A percentile compares a stretch with the other conserved stretches of the same genome.
Evolutionary conservation across 2,888 invertebrate species (phyloP).

Genomic region (Agonum fuliginosum): DNA sequence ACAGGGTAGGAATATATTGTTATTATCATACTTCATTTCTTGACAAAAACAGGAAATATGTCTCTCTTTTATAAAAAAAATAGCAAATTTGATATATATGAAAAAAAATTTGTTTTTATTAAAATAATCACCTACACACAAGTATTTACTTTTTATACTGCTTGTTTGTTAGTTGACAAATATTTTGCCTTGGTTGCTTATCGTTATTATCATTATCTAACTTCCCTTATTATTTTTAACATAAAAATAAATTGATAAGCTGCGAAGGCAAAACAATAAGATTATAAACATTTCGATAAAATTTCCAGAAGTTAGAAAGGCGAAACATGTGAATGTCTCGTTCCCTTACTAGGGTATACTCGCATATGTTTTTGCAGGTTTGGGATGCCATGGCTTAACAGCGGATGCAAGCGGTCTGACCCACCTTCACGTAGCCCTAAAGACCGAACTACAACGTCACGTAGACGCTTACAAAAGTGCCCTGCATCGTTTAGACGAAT

Average conservation of each 20-base stretch:
- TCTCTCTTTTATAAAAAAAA: conserved; percentile 13
- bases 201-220: neutral
- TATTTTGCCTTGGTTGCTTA: neutral
- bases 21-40: neutral
- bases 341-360: conserved; percentile 52
- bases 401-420: conserved; percentile 80
- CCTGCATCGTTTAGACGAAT: conserved; percentile 88
- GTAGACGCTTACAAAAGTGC: conserved; percentile 92
- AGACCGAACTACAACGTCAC: conserved; percentile 87
- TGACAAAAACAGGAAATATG: neutral
- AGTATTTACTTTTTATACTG: neutral
- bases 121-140: neutral
- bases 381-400: conserved; percentile 90
- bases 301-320: conserved; percentile 15
- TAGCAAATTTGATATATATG: neutral
- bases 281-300: conserved; percentile 9
- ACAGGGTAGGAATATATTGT: conserved; percentile 76
- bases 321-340: neutral
- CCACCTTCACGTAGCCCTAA: conserved; percentile 88
- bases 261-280: conserved; percentile 1
- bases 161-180: neutral
- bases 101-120: conserved; percentile 2
- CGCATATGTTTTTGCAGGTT: conserved; percentile 72
- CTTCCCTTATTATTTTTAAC: conserved; percentile 29
- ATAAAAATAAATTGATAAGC: conserved; percentile 26